A percentile compares a stretch with the other conserved stretches of the same genome.
phyloP scores from a whole-genome alignment of 2,113 vertebrate species.

The Tachysurus vachellii region DNA sequence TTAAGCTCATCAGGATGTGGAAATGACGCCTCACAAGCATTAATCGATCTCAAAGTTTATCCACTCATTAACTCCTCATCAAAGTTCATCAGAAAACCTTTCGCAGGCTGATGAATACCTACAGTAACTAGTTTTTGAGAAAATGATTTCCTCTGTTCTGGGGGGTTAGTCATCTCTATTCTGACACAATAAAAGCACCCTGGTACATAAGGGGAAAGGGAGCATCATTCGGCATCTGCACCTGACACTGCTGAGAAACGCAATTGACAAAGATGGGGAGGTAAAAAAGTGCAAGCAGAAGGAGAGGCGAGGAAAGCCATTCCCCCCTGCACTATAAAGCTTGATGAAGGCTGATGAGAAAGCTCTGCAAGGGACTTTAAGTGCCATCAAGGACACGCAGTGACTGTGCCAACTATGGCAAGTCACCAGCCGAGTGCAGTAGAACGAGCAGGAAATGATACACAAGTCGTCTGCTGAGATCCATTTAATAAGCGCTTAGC shows the following conservation, averaged over 20 bases:
- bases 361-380: constrained; percentile 38
- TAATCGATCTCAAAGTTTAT: neutral
- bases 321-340: constrained; percentile 39
- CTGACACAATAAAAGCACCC: neutral
- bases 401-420: constrained; percentile 26
- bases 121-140: constrained; percentile 3
- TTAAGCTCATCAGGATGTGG: neutral
- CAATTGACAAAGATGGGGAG: neutral
- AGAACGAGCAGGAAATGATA: constrained; percentile 38
- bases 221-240: neutral
- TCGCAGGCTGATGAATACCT: neutral
- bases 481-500: constrained; percentile 46
- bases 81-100: neutral
- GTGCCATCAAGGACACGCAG: constrained; percentile 26
- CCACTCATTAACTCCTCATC: neutral
- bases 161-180: neutral
- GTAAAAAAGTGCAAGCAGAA: constrained; percentile 10
- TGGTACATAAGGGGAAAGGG: neutral
- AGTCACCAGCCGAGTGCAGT: constrained; percentile 39
- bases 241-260: constrained; percentile 10
- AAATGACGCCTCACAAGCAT: neutral
- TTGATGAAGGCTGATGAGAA: constrained; percentile 44
- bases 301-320: constrained; percentile 33
- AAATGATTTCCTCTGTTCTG: neutral
- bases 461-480: constrained; percentile 37